These are phyloP conservation scores for Andrena camellia DNA, from an alignment of 2,888 invertebrate genomes.

Conservation along the genomic window DNA sequence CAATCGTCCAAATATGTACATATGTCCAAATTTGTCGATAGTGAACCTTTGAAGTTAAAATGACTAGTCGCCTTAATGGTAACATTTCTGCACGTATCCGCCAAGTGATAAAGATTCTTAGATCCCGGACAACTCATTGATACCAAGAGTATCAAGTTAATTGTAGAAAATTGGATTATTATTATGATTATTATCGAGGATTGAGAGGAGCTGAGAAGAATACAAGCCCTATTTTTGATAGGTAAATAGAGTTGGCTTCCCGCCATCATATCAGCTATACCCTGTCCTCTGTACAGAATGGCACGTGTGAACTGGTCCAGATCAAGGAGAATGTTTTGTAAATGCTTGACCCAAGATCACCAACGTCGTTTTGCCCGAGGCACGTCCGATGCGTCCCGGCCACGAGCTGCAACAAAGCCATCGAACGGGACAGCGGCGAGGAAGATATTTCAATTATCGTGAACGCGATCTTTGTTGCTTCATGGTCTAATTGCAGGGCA, in stretches of 20 bases:
- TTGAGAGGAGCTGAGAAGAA: background rate
- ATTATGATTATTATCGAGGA: no score
- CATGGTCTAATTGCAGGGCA: conserved; percentile 60
- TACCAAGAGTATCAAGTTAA: no score
- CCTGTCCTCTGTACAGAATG: background rate
- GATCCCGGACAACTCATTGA: background rate
- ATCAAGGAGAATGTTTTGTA: conserved; percentile 67
- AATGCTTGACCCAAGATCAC: conserved; percentile 78
- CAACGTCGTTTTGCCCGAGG: conserved; percentile 82
- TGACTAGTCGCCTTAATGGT: background rate
- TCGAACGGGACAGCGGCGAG: conserved; percentile 74
- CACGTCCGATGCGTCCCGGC: conserved; percentile 76
- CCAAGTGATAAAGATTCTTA: background rate
- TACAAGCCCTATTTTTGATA: background rate
- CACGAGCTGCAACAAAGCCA: conserved; percentile 77
- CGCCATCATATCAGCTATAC: background rate
- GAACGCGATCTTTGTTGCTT: conserved; percentile 74
- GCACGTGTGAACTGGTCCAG: background rate
- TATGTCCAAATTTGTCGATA: background rate
- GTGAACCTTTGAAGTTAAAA: background rate
- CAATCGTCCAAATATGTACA: background rate
- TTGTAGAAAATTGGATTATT: background rate
- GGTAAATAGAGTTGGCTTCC: background rate
- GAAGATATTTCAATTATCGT: conserved; percentile 82
- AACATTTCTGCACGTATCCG: background rate